These are phyloP conservation scores for Chloroceryle amazona DNA, from an alignment of 2,797 vertebrate genomes.

Conservation along the genomic window DNA sequence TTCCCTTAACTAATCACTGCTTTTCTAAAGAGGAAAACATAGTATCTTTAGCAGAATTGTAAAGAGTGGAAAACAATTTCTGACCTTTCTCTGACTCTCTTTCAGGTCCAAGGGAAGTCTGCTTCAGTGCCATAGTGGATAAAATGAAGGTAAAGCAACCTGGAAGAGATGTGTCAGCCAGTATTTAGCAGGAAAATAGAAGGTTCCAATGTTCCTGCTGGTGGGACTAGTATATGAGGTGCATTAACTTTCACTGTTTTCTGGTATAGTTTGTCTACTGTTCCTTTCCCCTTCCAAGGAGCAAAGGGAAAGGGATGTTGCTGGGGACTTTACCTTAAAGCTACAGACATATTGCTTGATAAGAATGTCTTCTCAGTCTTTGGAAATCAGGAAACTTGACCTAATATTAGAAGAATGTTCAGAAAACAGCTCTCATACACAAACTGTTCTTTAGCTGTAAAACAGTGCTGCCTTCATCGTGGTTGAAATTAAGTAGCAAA, in stretches of 20 bases:
- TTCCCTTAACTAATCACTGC: neutral
- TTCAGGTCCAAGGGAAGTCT: neutral
- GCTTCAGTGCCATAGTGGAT: neutral
- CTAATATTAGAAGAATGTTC: neutral
- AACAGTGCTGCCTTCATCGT: neutral
- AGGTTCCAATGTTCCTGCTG: neutral
- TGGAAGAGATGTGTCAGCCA: neutral
- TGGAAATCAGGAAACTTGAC: neutral
- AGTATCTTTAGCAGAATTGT: neutral
- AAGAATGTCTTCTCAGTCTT: neutral
- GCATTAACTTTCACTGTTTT: neutral
- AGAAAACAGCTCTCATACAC: neutral
- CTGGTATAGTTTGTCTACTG: neutral
- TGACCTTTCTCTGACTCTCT: neutral
- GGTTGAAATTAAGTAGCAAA: neutral
- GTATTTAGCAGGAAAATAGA: neutral
- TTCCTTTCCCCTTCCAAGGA: neutral
- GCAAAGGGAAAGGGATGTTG: neutral
- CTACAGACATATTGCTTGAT: neutral
- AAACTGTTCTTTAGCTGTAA: neutral
- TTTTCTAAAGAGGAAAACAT: neutral
- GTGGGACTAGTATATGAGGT: neutral
- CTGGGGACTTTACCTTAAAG: neutral
- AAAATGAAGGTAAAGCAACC: neutral
- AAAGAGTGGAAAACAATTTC: neutral